Evolutionary conservation across 2,113 vertebrate species (phyloP), one percentile per base, ranked within the genome.

Genomic region (Brachyistius frenatus): DNA sequence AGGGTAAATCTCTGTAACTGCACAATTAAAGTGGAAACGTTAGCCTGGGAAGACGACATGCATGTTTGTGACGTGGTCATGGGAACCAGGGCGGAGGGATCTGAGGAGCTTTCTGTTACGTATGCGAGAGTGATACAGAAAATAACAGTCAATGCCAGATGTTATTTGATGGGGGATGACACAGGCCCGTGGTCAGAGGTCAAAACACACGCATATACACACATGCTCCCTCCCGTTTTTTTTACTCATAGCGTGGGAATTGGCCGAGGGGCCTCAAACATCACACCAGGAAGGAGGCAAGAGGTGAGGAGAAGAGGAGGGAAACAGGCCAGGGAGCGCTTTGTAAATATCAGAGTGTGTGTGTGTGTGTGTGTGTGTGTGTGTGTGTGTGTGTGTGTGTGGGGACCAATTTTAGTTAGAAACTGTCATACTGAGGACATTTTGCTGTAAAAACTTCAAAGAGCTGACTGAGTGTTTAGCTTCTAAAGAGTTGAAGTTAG

Each of bases 241-340:
- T 76, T 91, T 86, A 77, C 79, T 87, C 11, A 31, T 53, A 84
- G 87, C 87, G 88, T 93, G 92, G 89, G 91, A 93, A 91, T 86
- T 76, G 74, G 60, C 73, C 10, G 1, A 52, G 65, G 72, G 84
- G 81, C 81, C 87, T 68, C 65, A 66, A 88, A 89, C 90, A 86
- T 84, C 85, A 83, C 88, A 86, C 85, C 88, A 90, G 86, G 89
- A 89, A 90, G 70, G 73, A 89, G 85, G 73, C 80, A 3, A 88
- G 85, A 81, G 83, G 78, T 80, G 84, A 81, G 81, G 65, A 86
- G 77, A 58, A 86, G 82, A 78, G 44, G 65, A 62, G 54, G 66
- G 66, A 86, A 84, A 83, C 83, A 75, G n/a, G 53, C 32, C 6
- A 50, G 73, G 60, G 54, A 73, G 77, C 7, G 35, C 31, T 75